These are phyloP conservation scores for Cataglyphis livida DNA, from an alignment of 2,888 invertebrate genomes.

Conservation along the genomic window DNA sequence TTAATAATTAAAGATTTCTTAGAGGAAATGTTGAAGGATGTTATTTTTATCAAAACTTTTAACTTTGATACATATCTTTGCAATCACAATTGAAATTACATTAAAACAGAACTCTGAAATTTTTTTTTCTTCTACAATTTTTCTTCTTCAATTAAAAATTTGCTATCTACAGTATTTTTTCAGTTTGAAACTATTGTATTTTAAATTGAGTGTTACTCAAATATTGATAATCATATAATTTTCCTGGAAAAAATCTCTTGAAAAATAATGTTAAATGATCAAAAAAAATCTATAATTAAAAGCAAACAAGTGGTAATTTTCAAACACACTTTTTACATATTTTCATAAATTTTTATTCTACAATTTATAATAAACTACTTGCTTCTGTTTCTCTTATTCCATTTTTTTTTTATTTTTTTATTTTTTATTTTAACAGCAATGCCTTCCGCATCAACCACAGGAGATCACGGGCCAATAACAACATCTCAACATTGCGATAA, in stretches of 20 bases:
- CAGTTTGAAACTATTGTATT: not conserved
- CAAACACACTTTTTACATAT: not conserved
- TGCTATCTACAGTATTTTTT: not conserved
- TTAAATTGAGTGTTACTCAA: not conserved
- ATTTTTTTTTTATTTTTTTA: too few relatives aligned
- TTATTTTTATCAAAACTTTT: not conserved
- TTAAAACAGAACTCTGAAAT: not conserved
- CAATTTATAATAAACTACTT: not conserved
- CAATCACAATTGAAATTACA: not conserved
- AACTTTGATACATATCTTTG: not conserved
- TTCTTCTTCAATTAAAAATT: not conserved
- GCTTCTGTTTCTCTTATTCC: not conserved
- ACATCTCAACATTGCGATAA: conserved; percentile 85
- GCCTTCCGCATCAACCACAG: conserved; percentile 81
- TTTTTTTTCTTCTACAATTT: not conserved
- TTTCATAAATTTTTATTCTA: not conserved
- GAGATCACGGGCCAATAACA: conserved; percentile 79
- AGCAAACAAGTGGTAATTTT: not conserved
- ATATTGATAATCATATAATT: not conserved
- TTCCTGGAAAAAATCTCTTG: not conserved
- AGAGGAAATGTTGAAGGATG: not conserved
- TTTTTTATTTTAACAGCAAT: conserved; percentile 72
- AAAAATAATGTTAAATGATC: not conserved
- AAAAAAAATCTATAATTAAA: not conserved
- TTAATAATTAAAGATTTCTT: not conserved